Evolutionary conservation across 2,113 vertebrate species (phyloP).

Genomic region (Galemys pyrenaicus): DNA sequence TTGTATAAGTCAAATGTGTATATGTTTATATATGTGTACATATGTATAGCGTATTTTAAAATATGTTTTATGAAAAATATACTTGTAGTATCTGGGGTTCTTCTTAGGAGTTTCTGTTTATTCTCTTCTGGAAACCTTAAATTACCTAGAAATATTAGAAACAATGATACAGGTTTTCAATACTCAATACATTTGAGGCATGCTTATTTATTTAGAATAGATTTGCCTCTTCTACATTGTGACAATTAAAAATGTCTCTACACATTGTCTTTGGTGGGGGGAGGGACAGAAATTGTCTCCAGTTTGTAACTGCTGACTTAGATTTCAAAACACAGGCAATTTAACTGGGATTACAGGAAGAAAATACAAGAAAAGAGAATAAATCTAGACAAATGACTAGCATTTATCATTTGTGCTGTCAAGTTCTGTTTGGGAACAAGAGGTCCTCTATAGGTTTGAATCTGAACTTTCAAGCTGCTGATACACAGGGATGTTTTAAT

Average conservation of each 20-base stretch:
- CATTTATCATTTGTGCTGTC: not conserved
- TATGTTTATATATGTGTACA: not conserved
- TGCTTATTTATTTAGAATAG: not conserved
- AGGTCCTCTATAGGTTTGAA: not conserved
- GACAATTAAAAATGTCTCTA: not conserved
- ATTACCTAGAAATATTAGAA: conserved; percentile 9
- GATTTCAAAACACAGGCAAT: not conserved
- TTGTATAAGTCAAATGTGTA: not conserved
- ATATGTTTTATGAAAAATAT: not conserved
- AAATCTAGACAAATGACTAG: not conserved
- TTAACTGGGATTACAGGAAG: not conserved
- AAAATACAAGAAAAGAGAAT: not conserved
- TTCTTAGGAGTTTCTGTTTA: not conserved
- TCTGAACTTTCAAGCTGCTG: not conserved
- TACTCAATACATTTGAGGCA: not conserved
- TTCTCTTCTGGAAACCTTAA: not conserved
- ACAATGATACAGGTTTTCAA: not conserved
- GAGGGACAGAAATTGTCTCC: no score
- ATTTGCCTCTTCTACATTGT: not conserved
- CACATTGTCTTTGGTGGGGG: not conserved
- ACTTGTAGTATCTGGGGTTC: not conserved
- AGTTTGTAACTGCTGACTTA: not conserved
- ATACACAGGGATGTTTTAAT: not conserved
- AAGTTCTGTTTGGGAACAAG: not conserved
- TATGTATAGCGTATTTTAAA: not conserved